Base-by-base conservation (phyloP, 2,888 invertebrate species). In the Hipparchia sbordonii region DNA sequence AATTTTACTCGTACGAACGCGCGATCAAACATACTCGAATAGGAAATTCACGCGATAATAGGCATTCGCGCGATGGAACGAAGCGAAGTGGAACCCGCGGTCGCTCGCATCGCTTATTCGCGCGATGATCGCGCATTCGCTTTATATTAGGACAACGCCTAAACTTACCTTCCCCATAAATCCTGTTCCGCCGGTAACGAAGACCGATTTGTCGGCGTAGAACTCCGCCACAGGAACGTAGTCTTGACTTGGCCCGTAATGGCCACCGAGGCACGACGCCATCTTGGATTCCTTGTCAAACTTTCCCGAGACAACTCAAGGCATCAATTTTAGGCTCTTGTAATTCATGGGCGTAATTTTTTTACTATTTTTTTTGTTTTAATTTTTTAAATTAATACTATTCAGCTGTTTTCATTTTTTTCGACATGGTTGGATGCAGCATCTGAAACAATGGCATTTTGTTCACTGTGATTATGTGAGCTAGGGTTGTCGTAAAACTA, bases 111-210 rank as follows among this genome's bases (percentile, higher is more conserved):
- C 23, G 23, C 23, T 23, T 23, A 23, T 23, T 23, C 23, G 23
- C 23, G 23, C 23, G 23, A 23, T 23, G 23, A 23, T 23, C 23
- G 23, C 23, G 23, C 23, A 23, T 23, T 23, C 23, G 23, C 23
- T 23, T 23, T 23, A 23, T 23, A 23, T 23, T 23, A 23, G 23
- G 23, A 23, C 23, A 51, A 13, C 10, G 12, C 6, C 6, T 8
- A 1, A 48, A 48, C 45, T 8, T 45, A 45, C 45, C 95, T 98
- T 98, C 72, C 98, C 97, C 95, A 98, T 96, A 83, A 98, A 98
- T 7, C 98, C 98, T 2, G 97, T 97, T 59, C 96, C 97, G 56
- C 98, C 97, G 4, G 97, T 98, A 71, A 97, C 96, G 82, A 97
- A 96, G 52, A 98, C 94, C 68, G 95, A 95, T 82, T 96, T 95